Evolutionary conservation across 2,888 invertebrate species (phyloP).

Genomic region (Trimorus sp.): DNA sequence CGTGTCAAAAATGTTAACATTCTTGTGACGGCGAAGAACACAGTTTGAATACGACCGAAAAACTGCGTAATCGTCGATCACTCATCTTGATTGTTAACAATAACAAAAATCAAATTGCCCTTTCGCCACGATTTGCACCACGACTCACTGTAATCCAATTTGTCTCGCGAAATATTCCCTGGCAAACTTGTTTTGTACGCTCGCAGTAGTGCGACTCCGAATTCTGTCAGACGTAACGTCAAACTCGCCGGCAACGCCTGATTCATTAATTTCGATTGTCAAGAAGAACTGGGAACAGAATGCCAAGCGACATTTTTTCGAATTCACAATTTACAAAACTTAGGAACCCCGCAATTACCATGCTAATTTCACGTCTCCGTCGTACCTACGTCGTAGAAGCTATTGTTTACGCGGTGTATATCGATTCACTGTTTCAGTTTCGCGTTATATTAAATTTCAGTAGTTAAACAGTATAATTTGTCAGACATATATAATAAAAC

Average conservation of each 20-base stretch:
- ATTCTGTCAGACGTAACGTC: constrained; percentile 1
- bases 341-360: no score
- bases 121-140: background rate
- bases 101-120: no score
- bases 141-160: background rate
- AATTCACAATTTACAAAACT: no score
- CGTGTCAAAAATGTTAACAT: no score
- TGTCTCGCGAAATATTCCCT: background rate
- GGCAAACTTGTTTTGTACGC: no score
- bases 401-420: background rate
- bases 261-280: background rate
- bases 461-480: constrained; percentile 31
- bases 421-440: constrained; percentile 12
- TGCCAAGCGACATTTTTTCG: no score
- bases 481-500: constrained; percentile 22
- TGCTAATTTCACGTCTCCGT: background rate
- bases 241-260: background rate
- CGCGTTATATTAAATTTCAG: constrained; percentile 30
- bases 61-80: no score
- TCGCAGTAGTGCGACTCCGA: constrained; percentile 12
- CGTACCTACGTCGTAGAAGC: background rate
- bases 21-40: no score
- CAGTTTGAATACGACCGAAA: no score
- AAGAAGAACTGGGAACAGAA: no score
- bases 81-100: no score